Evolutionary conservation across 1,140 invertebrate genomes (phyloP), one percentile per base, ranked within the genome.

Genomic region (Linepithema humile): DNA sequence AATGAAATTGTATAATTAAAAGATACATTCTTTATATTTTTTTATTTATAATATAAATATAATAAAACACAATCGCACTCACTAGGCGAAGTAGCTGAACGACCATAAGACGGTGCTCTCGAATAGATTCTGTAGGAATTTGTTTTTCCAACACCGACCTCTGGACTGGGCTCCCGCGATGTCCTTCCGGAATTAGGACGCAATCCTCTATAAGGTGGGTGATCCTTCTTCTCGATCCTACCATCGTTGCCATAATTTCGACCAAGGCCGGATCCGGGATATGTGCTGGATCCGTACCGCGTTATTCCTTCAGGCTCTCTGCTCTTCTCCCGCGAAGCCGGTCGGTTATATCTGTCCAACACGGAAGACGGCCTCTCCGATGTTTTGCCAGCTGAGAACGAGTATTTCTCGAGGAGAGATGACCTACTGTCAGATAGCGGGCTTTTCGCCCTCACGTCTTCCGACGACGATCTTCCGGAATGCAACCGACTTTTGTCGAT

Each of bases 151-250:
- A 75, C 85, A 59, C 82, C 83, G 20, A 92, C 86, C 86, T 94
- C 94, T 43, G 93, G 93, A 86, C 93, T 93, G 1, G 92, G 91
- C 69, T 94, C 94, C 0, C 92, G 91, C 0, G 93, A 92, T 70
- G 72, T 88, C 85, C 89, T 92, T 2, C 86, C 88, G 7, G 91
- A 90, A 89, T 85, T 90, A 15, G 87, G 69, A 23, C 90, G 91
- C 78, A 90, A 62, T 84, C 88, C 90, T 82, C 91, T 91, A 59
- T 91, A 91, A 3, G 91, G 84, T 32, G 91, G 75, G 88, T 91
- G 90, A 17, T 91, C 91, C 80, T 92, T 94, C 82, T 91, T 93
- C 50, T 93, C 91, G 57, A 59, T 86, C 88, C 85, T 89, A 53
- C 83, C 84, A 40, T 93, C 90, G 69, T 60, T 91, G 55, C 86